A percentile compares a stretch with the other conserved stretches of the same genome.
These are phyloP conservation scores for Phocoena phocoena DNA, from an alignment of 2,113 vertebrate species.

Conservation along the genomic window DNA sequence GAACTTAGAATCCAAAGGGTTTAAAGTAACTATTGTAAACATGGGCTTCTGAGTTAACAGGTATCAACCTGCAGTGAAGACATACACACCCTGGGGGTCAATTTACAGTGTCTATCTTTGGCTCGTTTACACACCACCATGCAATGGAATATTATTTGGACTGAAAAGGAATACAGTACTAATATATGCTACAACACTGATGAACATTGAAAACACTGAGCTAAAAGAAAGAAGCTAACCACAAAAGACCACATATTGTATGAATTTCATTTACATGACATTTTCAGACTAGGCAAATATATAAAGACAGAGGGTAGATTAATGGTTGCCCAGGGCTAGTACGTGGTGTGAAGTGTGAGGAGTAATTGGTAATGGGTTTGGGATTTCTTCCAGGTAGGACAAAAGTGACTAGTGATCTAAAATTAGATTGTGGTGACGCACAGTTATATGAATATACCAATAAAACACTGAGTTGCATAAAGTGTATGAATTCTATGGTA, in stretches of 20 bases:
- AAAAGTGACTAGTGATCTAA: not conserved
- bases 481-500: not conserved
- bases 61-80: not conserved
- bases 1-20: not conserved
- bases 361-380: not conserved
- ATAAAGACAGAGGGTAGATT: not conserved
- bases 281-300: not conserved
- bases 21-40: not conserved
- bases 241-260: not conserved
- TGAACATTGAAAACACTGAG: not conserved
- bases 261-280: not conserved
- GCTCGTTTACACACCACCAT: not conserved
- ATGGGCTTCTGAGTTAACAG: not conserved
- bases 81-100: not conserved
- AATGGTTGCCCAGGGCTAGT: not conserved
- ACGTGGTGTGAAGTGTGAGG: not conserved
- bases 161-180: not conserved
- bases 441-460: not conserved
- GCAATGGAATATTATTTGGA: not conserved
- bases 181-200: not conserved
- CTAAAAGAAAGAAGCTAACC: not conserved
- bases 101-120: not conserved
- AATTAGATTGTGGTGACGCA: not conserved
- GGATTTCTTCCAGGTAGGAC: not conserved
- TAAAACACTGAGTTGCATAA: not conserved